Evolutionary conservation across 2,888 invertebrate genomes (phyloP).

Genomic region (Schizotus pectinicornis): DNA sequence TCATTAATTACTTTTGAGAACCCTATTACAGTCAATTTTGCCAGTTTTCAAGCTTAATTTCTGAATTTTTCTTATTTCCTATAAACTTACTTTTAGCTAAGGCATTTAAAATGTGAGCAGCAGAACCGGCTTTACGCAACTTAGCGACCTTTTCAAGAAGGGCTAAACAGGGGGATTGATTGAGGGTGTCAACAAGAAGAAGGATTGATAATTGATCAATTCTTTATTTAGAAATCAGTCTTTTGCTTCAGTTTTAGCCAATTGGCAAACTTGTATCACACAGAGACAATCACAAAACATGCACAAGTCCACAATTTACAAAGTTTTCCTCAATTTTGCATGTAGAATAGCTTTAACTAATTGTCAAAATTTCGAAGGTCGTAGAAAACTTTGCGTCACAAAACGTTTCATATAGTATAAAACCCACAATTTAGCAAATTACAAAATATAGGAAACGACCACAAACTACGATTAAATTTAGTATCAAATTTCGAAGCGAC

Average conservation of each 20-base stretch:
- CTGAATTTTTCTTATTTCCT: too few relatives aligned
- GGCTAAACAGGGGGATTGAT: background rate
- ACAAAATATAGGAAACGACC: constrained; percentile 38
- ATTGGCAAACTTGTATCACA: constrained; percentile 54
- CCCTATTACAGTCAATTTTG: too few relatives aligned
- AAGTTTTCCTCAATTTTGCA: constrained; percentile 35
- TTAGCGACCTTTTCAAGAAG: background rate
- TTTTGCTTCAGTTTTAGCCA: constrained; percentile 54
- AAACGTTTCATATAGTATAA: constrained; percentile 20
- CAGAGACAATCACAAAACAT: constrained; percentile 56
- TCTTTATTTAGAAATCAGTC: constrained; percentile 56
- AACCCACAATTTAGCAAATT: constrained; percentile 27
- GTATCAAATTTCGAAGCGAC: constrained; percentile 8
- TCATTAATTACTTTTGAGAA: too few relatives aligned
- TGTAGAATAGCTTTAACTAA: constrained; percentile 16
- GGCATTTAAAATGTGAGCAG: too few relatives aligned
- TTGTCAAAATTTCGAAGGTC: constrained; percentile 14
- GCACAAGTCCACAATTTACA: constrained; percentile 48
- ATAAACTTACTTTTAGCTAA: too few relatives aligned
- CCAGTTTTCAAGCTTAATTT: too few relatives aligned
- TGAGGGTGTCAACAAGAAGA: background rate
- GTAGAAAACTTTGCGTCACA: constrained; percentile 30
- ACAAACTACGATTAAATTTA: constrained; percentile 33
- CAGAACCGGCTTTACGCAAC: too few relatives aligned
- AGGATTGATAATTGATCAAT: constrained; percentile 12